Evolutionary conservation across 2,888 invertebrate species (phyloP), one percentile per base, ranked within the genome.

Genomic region (Thumatha senex): DNA sequence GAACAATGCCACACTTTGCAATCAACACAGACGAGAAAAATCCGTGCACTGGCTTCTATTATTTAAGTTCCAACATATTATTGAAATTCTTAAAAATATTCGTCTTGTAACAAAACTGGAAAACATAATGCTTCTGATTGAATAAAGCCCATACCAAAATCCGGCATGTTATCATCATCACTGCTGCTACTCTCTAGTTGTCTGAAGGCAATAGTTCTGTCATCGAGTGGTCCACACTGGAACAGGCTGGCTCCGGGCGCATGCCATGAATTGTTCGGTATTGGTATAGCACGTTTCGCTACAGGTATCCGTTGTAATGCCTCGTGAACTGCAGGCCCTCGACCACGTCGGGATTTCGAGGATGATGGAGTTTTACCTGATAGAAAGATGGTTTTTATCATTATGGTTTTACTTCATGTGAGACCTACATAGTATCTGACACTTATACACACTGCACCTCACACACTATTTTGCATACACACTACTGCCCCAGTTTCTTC

Each of bases 231-330:
- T 2, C 88, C 89, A 56, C 89, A 92, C 41, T 86, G 81, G 55
- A 90, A 91, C 49, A 92, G 72, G 11, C 83, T 84, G 14, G 90
- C 84, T 7, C 89, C 92, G 0, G 93, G 93, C 2, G 93, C 92
- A 48, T 92, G 92, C 93, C 93, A 93, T 40, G 76, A 54, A 15
- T 72, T 63, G 41, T 82, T 85, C 1, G 85, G 77, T 33, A 85
- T 52, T 0, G 87, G 80, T 30, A 86, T 49, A 0, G 82, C 88
- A 9, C 74, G 79, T 7, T 72, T 59, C 46, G 72, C 80, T 53
- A 72, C 59, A 40, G 90, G 84, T 93, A 93, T 93, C 92, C 93
- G 92, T 68, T 93, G 93, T 48, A 93, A 68, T 0, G 93, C 92
- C 72, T 93, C 93, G 61, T 93, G 93, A 24, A 92, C 80, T 9